These are phyloP conservation scores for Chromis chromis DNA, from an alignment of 2,797 vertebrate genomes.

Conservation along the genomic window DNA sequence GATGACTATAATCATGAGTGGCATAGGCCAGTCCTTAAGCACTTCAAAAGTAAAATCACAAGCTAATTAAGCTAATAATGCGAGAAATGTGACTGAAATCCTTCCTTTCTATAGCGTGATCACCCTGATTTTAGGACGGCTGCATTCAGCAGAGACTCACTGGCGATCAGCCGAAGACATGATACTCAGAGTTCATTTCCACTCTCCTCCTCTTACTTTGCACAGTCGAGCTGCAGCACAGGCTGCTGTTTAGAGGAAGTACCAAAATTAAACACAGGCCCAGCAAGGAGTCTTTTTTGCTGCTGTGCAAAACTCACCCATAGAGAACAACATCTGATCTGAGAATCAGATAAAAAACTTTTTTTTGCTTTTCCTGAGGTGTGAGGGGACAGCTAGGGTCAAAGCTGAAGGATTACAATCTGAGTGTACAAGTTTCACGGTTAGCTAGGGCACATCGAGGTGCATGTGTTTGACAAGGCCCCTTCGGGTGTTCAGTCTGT, in stretches of 20 bases:
- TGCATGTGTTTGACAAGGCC: conserved; percentile 49
- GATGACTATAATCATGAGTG: conserved; percentile 72
- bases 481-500: conserved; percentile 33
- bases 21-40: conserved; percentile 67
- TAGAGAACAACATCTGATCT: conserved; percentile 66
- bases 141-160: conserved; percentile 24
- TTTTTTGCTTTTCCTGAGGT: conserved; percentile 55
- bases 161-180: conserved; percentile 34
- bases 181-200: conserved; percentile 41
- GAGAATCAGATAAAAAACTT: conserved; percentile 71
- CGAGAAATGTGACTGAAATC: conserved; percentile 57
- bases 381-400: conserved; percentile 51
- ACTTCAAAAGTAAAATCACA: conserved; percentile 68
- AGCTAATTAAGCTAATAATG: conserved; percentile 70
- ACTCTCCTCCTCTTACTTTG: conserved; percentile 37
- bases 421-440: conserved; percentile 40
- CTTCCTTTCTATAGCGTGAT: conserved; percentile 48
- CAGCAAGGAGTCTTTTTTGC: conserved; percentile 42
- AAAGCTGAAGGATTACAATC: conserved; percentile 40
- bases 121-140: conserved; percentile 50
- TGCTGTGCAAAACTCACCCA: conserved; percentile 36
- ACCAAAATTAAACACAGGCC: conserved; percentile 70
- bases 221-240: conserved; percentile 26
- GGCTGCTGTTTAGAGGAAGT: conserved; percentile 71
- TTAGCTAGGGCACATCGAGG: conserved; percentile 38